phyloP scores from a whole-genome alignment of 1,140 invertebrate species.

The Drosophila nasuta region DNA sequence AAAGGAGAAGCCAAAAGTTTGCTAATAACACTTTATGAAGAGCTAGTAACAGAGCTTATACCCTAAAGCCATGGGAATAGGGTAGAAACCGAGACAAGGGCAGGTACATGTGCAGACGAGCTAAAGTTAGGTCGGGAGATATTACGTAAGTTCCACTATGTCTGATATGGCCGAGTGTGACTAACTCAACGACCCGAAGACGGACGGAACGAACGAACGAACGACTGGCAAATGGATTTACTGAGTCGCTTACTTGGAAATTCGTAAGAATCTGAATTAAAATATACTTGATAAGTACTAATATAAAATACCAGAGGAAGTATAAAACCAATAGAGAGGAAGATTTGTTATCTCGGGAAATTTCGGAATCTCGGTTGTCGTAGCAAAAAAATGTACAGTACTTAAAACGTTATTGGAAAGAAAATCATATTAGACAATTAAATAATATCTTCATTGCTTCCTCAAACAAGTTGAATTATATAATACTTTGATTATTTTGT shows the following conservation, averaged over 20 bases:
- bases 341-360: too few species aligned
- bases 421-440: too few species aligned
- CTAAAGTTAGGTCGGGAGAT: constrained; percentile 32
- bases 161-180: not conserved
- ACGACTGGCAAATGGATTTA: not conserved
- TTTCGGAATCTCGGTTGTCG: too few species aligned
- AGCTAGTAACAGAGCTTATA: not conserved
- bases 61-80: not conserved
- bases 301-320: not conserved
- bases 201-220: not conserved
- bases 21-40: not conserved
- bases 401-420: too few species aligned
- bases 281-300: not conserved
- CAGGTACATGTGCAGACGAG: constrained; percentile 5
- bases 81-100: not conserved
- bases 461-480: too few species aligned
- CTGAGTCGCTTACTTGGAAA: not conserved
- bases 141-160: constrained; percentile 19
- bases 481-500: too few species aligned
- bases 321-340: too few species aligned
- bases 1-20: too few species aligned
- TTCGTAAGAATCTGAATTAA: constrained; percentile 2
- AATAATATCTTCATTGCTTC: too few species aligned
- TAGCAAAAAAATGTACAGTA: too few species aligned
- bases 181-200: constrained; percentile 2